phyloP scores from a whole-genome alignment of 2,113 vertebrate genomes.

The Scomber japonicus region DNA sequence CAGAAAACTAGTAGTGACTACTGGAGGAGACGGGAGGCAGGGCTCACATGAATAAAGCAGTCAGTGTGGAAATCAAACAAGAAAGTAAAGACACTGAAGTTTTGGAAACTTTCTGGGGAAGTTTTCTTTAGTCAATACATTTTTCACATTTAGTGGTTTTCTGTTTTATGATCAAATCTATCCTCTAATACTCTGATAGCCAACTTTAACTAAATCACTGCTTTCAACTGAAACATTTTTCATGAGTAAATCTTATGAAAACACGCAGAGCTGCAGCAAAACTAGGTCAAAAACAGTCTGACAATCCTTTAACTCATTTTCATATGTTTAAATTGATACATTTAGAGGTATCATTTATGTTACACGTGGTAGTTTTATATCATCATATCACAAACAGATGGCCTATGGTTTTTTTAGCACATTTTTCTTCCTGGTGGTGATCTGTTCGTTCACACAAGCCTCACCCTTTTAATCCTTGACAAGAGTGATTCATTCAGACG shows the following conservation, averaged over 20 bases:
- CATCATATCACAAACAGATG: background rate
- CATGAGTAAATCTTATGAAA: background rate
- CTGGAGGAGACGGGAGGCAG: background rate
- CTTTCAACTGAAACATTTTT: background rate
- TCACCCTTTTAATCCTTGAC: slow-evolving; percentile 15
- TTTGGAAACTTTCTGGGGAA: background rate
- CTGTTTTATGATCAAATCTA: background rate
- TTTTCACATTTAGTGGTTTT: slow-evolving; percentile 1
- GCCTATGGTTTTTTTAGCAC: slow-evolving; percentile 12
- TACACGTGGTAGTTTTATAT: background rate
- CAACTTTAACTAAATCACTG: background rate
- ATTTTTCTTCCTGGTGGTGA: background rate
- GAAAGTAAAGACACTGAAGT: background rate
- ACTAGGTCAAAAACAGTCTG: background rate
- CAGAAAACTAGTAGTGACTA: slow-evolving; percentile 3
- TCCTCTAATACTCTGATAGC: background rate
- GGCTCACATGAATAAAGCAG: slow-evolving; percentile 33
- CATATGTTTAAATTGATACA: background rate
- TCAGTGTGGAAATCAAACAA: slow-evolving; percentile 1
- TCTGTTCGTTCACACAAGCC: slow-evolving; percentile 8
- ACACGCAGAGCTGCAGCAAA: background rate
- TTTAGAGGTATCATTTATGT: background rate
- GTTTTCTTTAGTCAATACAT: background rate
- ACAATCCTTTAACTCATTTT: background rate
- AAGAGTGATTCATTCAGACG: background rate